Percentiles rank a stretch among this genome's conserved stretches.
Conservation (phyloP, 2,113 vertebrate genomes). For the Leptosomus discolor region DNA sequence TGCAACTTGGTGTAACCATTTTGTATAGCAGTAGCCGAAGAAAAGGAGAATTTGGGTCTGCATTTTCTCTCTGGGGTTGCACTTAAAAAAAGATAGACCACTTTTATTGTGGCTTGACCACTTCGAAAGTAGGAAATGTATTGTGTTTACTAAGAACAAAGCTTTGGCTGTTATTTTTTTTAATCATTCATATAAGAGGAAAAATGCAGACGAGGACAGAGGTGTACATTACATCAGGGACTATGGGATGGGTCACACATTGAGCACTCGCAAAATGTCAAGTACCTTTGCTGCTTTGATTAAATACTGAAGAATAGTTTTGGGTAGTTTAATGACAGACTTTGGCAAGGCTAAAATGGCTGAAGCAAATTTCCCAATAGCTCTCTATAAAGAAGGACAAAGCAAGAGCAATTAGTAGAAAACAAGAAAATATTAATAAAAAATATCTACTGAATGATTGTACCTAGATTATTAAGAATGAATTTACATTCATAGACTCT, state of each 20-base stretch:
- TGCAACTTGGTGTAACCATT: conserved; percentile 59
- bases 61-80: conserved; percentile 62
- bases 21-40: background rate
- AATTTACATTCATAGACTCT: background rate
- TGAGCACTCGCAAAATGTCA: conserved; percentile 63
- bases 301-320: conserved; percentile 98
- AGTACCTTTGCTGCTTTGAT: conserved; percentile 97
- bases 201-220: conserved; percentile 71
- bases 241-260: conserved; percentile 40
- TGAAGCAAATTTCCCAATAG: conserved; percentile 97
- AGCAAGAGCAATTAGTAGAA: conserved; percentile 84
- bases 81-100: background rate
- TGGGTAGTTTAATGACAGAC: conserved; percentile 98
- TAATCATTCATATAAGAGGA: conserved; percentile 37
- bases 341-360: conserved; percentile 97
- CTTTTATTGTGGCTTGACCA: background rate
- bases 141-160: background rate
- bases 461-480: background rate
- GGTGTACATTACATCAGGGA: background rate
- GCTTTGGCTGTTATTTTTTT: background rate
- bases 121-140: background rate
- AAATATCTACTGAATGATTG: background rate
- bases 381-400: conserved; percentile 93
- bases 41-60: conserved; percentile 57
- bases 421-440: conserved; percentile 47